phyloP scores from a whole-genome alignment of 2,888 invertebrate species.

The Ormyrus nitidulus region DNA sequence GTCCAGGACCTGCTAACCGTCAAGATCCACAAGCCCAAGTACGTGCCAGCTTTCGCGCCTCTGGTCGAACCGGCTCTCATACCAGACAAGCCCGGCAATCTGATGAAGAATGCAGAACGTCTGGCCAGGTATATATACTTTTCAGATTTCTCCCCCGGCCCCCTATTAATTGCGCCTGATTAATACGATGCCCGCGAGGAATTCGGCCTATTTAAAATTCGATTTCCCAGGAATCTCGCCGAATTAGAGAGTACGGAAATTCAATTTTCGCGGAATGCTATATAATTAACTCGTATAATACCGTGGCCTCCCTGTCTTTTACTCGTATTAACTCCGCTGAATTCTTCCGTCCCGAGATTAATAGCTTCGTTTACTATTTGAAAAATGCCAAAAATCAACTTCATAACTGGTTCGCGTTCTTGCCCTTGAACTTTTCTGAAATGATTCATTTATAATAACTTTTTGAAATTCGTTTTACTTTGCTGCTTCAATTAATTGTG shows the following conservation, averaged over 20 bases:
- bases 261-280: constrained; percentile 46
- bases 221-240: constrained; percentile 37
- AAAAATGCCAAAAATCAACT: not conserved
- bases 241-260: constrained; percentile 38
- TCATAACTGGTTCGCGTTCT: too few relatives aligned
- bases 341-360: constrained; percentile 16
- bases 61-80: constrained; percentile 91
- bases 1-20: constrained; percentile 69
- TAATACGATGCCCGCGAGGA: constrained; percentile 9
- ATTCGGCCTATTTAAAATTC: constrained; percentile 51
- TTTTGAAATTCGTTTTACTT: too few relatives aligned
- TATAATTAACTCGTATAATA: constrained; percentile 50
- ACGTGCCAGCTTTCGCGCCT: constrained; percentile 92
- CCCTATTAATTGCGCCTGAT: constrained; percentile 14
- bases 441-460: too few relatives aligned
- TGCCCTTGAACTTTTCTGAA: too few relatives aligned
- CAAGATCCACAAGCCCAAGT: constrained; percentile 78
- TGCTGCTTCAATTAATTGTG: too few relatives aligned
- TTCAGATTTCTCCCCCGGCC: too few relatives aligned
- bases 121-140: constrained; percentile 81
- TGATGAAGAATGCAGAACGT: constrained; percentile 85
- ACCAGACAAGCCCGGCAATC: constrained; percentile 86
- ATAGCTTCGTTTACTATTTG: not conserved
- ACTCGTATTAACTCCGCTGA: not conserved
- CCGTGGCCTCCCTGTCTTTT: not conserved